A percentile compares a stretch with the other conserved stretches of the same genome.
phyloP scores from a whole-genome alignment of 2,888 invertebrate species.

The Keiferia lycopersicella region DNA sequence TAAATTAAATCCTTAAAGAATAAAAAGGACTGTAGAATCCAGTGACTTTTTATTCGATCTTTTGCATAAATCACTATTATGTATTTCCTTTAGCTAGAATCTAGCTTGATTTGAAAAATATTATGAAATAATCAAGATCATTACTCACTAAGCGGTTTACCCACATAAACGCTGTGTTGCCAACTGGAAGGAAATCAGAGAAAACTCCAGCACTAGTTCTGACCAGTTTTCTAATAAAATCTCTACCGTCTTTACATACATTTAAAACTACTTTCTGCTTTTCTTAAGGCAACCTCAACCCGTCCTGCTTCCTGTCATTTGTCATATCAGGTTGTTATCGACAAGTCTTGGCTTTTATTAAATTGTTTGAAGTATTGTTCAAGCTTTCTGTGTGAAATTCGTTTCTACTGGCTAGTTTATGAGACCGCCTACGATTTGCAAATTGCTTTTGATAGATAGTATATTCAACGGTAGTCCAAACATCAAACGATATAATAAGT shows the following conservation, averaged over 20 bases:
- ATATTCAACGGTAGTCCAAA: too few relatives aligned
- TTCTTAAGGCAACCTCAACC: constrained; percentile 27
- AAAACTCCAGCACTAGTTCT: constrained; percentile 31
- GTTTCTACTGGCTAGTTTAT: constrained; percentile 1
- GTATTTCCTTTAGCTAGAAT: too few relatives aligned
- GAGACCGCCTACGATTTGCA: background rate
- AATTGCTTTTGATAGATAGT: background rate
- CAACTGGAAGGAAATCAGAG: constrained; percentile 18
- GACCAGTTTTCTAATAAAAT: constrained; percentile 36
- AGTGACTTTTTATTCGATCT: too few relatives aligned
- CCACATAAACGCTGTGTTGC: background rate
- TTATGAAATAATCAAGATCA: too few relatives aligned
- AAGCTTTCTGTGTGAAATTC: background rate
- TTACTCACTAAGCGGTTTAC: background rate
- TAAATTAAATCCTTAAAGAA: too few relatives aligned
- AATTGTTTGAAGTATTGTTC: constrained; percentile 5
- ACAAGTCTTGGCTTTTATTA: background rate
- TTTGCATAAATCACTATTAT: too few relatives aligned
- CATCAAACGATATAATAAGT: too few relatives aligned
- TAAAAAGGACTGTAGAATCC: too few relatives aligned
- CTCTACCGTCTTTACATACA: constrained; percentile 33
- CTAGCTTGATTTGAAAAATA: background rate
- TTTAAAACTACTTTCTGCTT: constrained; percentile 31
- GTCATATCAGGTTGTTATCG: constrained; percentile 13
- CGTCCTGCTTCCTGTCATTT: constrained; percentile 35